Evolutionary conservation across 2,113 vertebrate genomes (phyloP).

Genomic region (Todiramphus chloris): DNA sequence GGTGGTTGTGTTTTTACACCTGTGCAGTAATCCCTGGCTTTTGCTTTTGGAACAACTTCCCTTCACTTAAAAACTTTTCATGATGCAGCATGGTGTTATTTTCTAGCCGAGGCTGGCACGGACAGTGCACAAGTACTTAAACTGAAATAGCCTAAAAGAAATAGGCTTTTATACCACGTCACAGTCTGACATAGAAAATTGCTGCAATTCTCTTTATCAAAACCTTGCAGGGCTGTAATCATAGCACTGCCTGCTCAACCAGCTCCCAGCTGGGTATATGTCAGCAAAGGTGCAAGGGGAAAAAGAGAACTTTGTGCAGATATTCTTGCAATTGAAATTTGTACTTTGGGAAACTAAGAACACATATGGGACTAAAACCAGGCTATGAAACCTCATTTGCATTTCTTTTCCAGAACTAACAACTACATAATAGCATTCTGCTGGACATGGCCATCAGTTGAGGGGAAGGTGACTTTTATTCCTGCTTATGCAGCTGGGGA

Average conservation of each 20-base stretch:
- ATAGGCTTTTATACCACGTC: not conserved
- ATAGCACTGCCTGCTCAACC: not conserved
- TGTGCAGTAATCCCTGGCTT: not conserved
- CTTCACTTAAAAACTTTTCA: not conserved
- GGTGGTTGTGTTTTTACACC: not conserved
- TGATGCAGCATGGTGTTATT: not conserved
- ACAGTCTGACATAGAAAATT: not conserved
- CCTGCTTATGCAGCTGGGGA: not conserved
- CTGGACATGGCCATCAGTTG: not conserved
- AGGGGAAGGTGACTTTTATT: not conserved
- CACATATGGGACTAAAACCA: not conserved
- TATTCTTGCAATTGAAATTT: not conserved
- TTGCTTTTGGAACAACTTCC: not conserved
- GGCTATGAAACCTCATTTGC: not conserved
- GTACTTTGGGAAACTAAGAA: not conserved
- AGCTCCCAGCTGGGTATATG: not conserved
- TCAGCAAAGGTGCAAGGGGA: not conserved
- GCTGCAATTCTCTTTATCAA: not conserved
- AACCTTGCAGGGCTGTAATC: not conserved
- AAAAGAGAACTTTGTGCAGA: not conserved
- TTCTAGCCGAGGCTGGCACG: not conserved
- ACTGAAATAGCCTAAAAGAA: not conserved
- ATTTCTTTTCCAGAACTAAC: not conserved
- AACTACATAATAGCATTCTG: not conserved
- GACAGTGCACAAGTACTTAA: not conserved